Conservation (phyloP, 2,113 vertebrate species). For the Myiopsitta monachus region DNA sequence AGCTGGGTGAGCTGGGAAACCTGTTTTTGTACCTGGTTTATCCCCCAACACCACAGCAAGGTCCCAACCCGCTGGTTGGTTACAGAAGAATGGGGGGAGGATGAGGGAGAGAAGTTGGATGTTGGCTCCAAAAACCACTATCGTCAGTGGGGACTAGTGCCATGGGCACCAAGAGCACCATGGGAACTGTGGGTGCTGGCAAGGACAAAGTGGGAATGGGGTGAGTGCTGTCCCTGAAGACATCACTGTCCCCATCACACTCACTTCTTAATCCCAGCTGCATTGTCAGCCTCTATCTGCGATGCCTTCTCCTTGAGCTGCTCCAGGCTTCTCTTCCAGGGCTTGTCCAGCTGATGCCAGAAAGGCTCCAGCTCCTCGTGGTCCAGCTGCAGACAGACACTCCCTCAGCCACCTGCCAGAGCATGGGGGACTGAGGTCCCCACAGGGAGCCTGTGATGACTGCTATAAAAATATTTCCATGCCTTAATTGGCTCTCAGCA, state of each 20-base stretch:
- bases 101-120: too few relatives aligned
- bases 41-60: not conserved
- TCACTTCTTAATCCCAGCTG: slow-evolving; percentile 78
- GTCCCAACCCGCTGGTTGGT: not conserved
- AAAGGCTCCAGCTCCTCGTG: slow-evolving; percentile 80
- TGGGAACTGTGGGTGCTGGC: not conserved
- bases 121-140: too few relatives aligned
- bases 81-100: too few relatives aligned
- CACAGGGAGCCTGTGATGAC: not conserved
- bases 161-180: not conserved
- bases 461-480: slow-evolving; percentile 13
- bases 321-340: slow-evolving; percentile 71
- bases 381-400: slow-evolving; percentile 72
- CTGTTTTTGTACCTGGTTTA: not conserved
- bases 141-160: too few relatives aligned
- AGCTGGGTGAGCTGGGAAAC: not conserved
- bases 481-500: not conserved
- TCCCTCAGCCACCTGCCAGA: not conserved
- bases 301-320: slow-evolving; percentile 70
- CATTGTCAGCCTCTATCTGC: slow-evolving; percentile 44
- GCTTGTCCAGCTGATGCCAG: slow-evolving; percentile 79
- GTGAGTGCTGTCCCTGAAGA: fast-evolving
- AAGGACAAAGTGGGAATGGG: not conserved
- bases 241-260: not conserved
- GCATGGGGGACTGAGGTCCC: fast-evolving